phyloP scores from a whole-genome alignment of 2,888 invertebrate genomes.

The Lutraria lutraria region DNA sequence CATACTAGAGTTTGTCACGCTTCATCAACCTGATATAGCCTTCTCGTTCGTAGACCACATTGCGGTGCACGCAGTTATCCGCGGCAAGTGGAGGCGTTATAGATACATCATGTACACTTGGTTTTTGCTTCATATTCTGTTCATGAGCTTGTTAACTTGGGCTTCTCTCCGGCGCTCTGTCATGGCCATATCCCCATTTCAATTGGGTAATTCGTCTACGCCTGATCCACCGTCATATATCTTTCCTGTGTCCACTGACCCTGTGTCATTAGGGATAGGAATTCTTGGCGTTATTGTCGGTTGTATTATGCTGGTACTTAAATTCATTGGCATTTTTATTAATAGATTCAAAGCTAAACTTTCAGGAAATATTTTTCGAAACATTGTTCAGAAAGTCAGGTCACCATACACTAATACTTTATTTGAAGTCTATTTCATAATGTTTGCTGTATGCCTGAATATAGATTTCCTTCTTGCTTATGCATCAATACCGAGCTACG shows the following conservation, averaged over 20 bases:
- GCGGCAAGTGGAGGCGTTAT: constrained; percentile 13
- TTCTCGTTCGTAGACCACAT: neutral
- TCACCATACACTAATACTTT: neutral
- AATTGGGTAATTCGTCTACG: neutral
- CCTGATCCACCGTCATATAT: no score
- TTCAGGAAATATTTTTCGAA: neutral
- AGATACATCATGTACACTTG: neutral
- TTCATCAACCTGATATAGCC: neutral
- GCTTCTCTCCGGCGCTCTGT: neutral
- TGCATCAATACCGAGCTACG: neutral
- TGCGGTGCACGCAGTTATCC: constrained; percentile 18
- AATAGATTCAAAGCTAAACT: neutral
- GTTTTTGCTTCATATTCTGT: neutral
- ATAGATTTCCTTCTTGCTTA: neutral
- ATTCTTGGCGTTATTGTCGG: neutral
- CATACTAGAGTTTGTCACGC: constrained; percentile 23
- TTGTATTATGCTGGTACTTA: neutral
- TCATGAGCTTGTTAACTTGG: constrained; percentile 21
- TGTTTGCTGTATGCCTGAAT: neutral
- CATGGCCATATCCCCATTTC: neutral
- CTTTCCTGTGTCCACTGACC: neutral
- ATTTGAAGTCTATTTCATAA: constrained; percentile 21
- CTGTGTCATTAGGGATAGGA: neutral
- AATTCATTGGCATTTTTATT: neutral
- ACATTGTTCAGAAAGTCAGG: neutral